A percentile compares a stretch with the other conserved stretches of the same genome.
Conservation (phyloP, 30 jellyfish, hydroid and myxozoan species). For the Pseudorhiza aurosa region DNA sequence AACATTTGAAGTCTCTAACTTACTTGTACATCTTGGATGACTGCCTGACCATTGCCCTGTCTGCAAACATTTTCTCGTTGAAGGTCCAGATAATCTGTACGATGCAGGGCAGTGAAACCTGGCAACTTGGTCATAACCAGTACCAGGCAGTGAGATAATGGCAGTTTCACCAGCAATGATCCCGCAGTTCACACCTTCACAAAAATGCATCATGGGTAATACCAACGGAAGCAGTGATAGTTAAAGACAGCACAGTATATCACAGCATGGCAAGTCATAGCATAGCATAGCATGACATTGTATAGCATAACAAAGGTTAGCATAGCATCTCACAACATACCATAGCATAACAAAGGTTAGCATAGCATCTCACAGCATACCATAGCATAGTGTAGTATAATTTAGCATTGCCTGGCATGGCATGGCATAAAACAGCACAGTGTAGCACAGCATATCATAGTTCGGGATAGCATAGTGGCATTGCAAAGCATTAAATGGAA, state of each 20-base stretch:
- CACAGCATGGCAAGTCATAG: too few relatives aligned
- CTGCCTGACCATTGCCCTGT: constrained; percentile 78
- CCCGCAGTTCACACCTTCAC: constrained; percentile 73
- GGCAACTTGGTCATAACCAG: constrained; percentile 44
- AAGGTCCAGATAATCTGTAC: constrained; percentile 62
- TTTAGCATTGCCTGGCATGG: background rate
- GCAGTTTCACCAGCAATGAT: constrained; percentile 66
- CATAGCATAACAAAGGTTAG: background rate
- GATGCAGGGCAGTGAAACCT: constrained; percentile 66
- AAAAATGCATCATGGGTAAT: too few relatives aligned
- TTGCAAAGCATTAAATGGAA: too few relatives aligned
- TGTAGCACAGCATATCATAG: background rate
- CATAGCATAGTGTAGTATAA: background rate
- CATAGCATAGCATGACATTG: too few relatives aligned
- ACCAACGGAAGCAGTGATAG: too few relatives aligned
- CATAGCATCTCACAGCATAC: background rate
- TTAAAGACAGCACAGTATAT: too few relatives aligned
- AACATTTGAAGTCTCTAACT: too few relatives aligned
- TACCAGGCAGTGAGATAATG: constrained; percentile 32
- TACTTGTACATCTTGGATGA: constrained; percentile 84
- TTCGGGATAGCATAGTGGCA: background rate
- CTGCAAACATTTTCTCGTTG: constrained; percentile 64
- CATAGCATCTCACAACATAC: background rate
- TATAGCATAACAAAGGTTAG: background rate
- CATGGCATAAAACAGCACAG: background rate